Base-by-base conservation (phyloP, 2,888 invertebrate genomes). In the Cheilosia variabilis region DNA sequence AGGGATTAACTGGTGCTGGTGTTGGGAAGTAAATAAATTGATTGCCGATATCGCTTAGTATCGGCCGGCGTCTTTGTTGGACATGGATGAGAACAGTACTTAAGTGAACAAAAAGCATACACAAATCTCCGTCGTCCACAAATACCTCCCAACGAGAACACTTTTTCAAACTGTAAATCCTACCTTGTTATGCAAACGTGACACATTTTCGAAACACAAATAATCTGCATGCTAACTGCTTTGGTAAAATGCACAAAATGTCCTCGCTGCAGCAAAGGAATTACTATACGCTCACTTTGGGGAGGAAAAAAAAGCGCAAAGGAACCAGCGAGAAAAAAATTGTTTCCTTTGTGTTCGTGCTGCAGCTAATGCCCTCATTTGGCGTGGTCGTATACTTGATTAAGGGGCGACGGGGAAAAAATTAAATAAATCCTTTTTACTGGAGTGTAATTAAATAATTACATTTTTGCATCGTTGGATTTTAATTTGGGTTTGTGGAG, bases 371-470 rank as follows among this genome's bases (percentile, higher is more conserved):
- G 62, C 62, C 53, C 72, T 53, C 62, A 53, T 62, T 62, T 62
- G 43, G 31, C 41, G 60, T 34, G 27, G 72, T 13, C 19, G 34
- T 37, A 4, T 62, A 43, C 72, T 27, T 72, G 62, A 72, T 72
- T 62, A 62, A 62, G 47, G 27, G 41, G 62, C 31, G 45, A 31
- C 19, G 13, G 10, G 27, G 27, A 41, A 53, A 27, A 53, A 52
- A 19, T 47, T 19, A 65, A 34, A 50, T 13, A 41, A 41, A 31
- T 31, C 31, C 15, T 45, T 19, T 57, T 43, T n/a, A 43, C 65
- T 13, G n/a, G 47, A 22, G 55, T 75, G 34, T 75, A 75, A 75
- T 65, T 75, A 75, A 65, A 75, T 47, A 75, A 75, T 75, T 75
- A 55, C 62, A 62, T 45, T 62, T 62, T 62, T 37, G 69, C 58